Percentiles rank a stretch among this genome's conserved stretches.
phyloP scores from a whole-genome alignment of 2,888 invertebrate species.

The Pachliopta kotzebuea region DNA sequence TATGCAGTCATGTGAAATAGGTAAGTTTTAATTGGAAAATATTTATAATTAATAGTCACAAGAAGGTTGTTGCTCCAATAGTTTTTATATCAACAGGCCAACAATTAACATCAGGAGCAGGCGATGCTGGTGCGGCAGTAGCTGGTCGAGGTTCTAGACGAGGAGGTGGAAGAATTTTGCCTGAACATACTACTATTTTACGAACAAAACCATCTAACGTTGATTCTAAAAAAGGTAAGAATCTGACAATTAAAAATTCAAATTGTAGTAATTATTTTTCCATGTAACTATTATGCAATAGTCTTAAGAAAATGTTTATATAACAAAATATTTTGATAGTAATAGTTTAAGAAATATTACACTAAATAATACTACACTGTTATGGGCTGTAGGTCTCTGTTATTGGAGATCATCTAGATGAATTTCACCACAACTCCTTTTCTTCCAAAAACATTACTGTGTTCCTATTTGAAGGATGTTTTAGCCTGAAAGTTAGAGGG shows the following conservation, averaged over 20 bases:
- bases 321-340: too few species aligned
- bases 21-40: constrained; percentile 38
- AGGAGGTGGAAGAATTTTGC: constrained; percentile 71
- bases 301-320: too few species aligned
- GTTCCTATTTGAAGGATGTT: too few species aligned
- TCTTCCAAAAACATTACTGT: too few species aligned
- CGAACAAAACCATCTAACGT: constrained; percentile 62
- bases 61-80: too few species aligned
- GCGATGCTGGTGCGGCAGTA: constrained; percentile 47
- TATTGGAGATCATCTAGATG: too few species aligned
- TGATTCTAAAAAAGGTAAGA: constrained; percentile 59
- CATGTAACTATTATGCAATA: too few species aligned
- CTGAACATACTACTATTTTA: constrained; percentile 60
- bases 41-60: neutral
- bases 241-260: neutral
- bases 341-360: too few species aligned
- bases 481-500: too few species aligned
- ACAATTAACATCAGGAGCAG: constrained; percentile 38
- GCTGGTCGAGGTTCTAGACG: constrained; percentile 78
- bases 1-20: constrained; percentile 56
- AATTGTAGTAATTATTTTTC: neutral
- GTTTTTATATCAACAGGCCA: constrained; percentile 32
- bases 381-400: too few species aligned
- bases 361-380: too few species aligned
- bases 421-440: too few species aligned